Evolutionary conservation across 2,113 vertebrate species (phyloP).

Genomic region (Petromus typicus): DNA sequence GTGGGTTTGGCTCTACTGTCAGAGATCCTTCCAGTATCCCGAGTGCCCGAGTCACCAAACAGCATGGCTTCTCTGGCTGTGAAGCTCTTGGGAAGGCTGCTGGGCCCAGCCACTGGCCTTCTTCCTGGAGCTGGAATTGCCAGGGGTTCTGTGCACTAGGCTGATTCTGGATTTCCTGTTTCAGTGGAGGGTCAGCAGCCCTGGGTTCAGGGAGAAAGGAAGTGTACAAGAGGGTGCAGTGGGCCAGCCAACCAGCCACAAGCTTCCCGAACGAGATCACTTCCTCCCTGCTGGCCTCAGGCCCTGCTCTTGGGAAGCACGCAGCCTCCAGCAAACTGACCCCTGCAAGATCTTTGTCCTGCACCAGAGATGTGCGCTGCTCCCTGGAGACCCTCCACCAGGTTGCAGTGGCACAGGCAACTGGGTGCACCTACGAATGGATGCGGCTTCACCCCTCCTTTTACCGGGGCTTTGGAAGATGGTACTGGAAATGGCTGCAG

Average conservation of each 20-base stretch:
- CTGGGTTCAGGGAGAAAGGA: constrained; percentile 60
- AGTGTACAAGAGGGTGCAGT: constrained; percentile 25
- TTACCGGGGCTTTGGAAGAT: neutral
- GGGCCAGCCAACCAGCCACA: neutral
- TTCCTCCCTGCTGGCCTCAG: constrained; percentile 38
- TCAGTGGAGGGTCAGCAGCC: constrained; percentile 49
- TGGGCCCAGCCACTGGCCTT: neutral
- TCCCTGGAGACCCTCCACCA: neutral
- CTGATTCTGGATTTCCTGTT: constrained; percentile 54
- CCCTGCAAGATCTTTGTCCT: neutral
- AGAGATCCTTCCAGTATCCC: neutral
- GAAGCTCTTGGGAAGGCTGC: neutral
- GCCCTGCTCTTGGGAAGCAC: constrained; percentile 39
- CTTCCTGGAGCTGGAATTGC: neutral
- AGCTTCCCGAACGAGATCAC: constrained; percentile 49
- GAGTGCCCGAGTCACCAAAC: neutral
- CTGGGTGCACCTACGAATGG: neutral
- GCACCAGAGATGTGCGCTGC: neutral
- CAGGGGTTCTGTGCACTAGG: neutral
- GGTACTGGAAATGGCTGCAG: neutral
- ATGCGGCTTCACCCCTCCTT: neutral
- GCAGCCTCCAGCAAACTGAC: neutral
- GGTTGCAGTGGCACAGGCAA: neutral
- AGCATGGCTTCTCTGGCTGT: fast-evolving
- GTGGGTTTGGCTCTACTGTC: neutral